Evolutionary conservation across 2,888 invertebrate genomes (phyloP).

Genomic region (Hyles lineata): DNA sequence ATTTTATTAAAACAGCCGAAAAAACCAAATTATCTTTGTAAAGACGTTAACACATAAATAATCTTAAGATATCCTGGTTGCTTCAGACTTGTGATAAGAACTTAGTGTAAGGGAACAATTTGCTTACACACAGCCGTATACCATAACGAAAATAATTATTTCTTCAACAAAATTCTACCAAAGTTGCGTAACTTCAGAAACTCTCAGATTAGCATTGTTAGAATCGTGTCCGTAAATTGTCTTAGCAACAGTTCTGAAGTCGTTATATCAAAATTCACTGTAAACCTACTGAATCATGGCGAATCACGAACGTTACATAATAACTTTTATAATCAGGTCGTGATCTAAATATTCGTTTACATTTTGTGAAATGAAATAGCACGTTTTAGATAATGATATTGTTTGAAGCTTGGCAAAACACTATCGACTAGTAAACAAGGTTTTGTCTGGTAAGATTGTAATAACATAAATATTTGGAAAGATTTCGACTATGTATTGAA

Average conservation of each 20-base stretch:
- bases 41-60: too few relatives aligned
- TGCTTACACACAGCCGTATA: too few relatives aligned
- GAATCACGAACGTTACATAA: conserved; percentile 40
- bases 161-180: too few relatives aligned
- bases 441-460: background rate
- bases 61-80: too few relatives aligned
- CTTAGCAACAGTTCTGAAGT: conserved; percentile 25
- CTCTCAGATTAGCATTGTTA: background rate
- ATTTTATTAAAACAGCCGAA: too few relatives aligned
- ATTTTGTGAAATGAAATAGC: background rate
- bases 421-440: background rate
- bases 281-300: conserved; percentile 42
- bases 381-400: background rate
- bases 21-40: too few relatives aligned
- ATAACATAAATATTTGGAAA: too few relatives aligned
- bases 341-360: background rate
- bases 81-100: too few relatives aligned
- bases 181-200: background rate
- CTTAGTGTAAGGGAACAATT: too few relatives aligned
- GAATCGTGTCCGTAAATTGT: background rate
- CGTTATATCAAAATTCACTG: conserved; percentile 36
- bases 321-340: conserved; percentile 26
- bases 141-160: too few relatives aligned
- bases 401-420: background rate
- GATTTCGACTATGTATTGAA: background rate